These are phyloP conservation scores for Brachystomella parvula DNA, from an alignment of 1,140 invertebrate species.

Conservation along the genomic window DNA sequence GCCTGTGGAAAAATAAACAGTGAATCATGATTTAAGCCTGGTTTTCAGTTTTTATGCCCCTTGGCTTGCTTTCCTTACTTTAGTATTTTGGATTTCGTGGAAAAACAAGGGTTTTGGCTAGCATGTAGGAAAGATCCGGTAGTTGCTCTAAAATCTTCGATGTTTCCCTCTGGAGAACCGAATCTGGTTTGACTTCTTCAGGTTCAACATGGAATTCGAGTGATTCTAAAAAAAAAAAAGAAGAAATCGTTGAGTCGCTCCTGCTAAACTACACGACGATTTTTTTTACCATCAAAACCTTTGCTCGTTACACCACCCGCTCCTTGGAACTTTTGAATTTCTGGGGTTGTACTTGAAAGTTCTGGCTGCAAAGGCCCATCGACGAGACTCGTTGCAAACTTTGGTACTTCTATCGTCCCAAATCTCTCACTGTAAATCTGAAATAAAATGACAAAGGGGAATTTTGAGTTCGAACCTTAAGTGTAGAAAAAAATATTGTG, in stretches of 20 bases:
- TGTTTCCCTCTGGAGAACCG: constrained; percentile 23
- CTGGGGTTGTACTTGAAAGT: neutral
- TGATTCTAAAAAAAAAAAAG: too few relatives aligned
- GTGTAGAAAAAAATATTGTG: neutral
- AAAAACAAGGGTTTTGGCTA: constrained; percentile 34
- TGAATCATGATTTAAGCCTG: neutral
- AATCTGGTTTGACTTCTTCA: too few relatives aligned
- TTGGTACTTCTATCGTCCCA: constrained; percentile 33
- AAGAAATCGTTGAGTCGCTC: too few relatives aligned
- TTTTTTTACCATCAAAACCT: too few relatives aligned
- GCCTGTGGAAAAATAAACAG: too few relatives aligned
- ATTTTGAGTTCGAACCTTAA: neutral
- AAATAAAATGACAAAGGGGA: neutral
- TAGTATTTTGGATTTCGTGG: constrained; percentile 8
- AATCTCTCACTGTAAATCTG: constrained; percentile 32
- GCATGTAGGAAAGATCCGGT: constrained; percentile 35
- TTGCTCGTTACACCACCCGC: too few relatives aligned
- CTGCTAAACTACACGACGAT: too few relatives aligned
- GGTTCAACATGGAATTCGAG: too few relatives aligned
- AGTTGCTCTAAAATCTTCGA: constrained; percentile 29
- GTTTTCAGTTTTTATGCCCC: neutral
- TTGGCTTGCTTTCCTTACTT: neutral
- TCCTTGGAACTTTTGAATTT: neutral
- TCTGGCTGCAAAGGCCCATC: constrained; percentile 29
- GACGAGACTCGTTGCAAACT: constrained; percentile 33